Percentiles rank a stretch among this genome's conserved stretches.
Conservation (phyloP, 2,888 invertebrate species). For the Eilema griseolum region DNA sequence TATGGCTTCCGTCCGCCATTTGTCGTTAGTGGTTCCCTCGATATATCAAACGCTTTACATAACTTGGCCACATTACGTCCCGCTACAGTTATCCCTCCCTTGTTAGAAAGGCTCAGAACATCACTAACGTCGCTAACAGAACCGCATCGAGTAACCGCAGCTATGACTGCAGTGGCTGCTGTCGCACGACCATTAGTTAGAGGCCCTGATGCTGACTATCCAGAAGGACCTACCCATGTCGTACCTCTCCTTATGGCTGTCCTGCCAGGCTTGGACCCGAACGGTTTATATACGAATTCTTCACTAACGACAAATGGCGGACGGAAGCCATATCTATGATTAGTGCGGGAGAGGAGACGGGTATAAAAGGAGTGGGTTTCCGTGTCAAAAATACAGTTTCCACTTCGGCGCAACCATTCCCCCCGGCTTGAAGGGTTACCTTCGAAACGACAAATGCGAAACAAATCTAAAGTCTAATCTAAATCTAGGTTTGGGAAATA, state of each 20-base stretch:
- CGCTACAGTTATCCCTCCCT: slow-evolving; percentile 92
- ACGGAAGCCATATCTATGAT: too few relatives aligned
- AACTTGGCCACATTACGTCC: slow-evolving; percentile 93
- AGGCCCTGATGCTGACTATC: slow-evolving; percentile 86
- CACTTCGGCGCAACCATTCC: too few relatives aligned
- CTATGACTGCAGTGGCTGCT: slow-evolving; percentile 90
- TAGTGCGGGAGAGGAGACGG: too few relatives aligned
- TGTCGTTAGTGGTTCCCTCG: slow-evolving; percentile 88
- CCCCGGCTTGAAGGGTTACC: too few relatives aligned
- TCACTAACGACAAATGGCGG: too few relatives aligned
- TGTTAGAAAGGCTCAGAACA: slow-evolving; percentile 93
- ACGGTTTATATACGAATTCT: too few relatives aligned
- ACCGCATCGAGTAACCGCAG: slow-evolving; percentile 93
- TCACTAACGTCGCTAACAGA: slow-evolving; percentile 95
- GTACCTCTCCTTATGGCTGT: slow-evolving; percentile 93
- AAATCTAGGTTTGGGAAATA: too few relatives aligned
- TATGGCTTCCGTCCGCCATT: too few relatives aligned
- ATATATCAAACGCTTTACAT: slow-evolving; percentile 90
- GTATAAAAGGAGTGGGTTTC: too few relatives aligned
- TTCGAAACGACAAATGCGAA: too few relatives aligned
- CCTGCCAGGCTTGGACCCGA: slow-evolving; percentile 96
- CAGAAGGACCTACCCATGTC: slow-evolving; percentile 93
- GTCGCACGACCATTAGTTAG: slow-evolving; percentile 89
- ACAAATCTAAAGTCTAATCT: too few relatives aligned
- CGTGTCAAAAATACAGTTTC: too few relatives aligned